Conservation (phyloP, 2,888 invertebrate genomes). For the Sinopyrophorus schimmeli region DNA sequence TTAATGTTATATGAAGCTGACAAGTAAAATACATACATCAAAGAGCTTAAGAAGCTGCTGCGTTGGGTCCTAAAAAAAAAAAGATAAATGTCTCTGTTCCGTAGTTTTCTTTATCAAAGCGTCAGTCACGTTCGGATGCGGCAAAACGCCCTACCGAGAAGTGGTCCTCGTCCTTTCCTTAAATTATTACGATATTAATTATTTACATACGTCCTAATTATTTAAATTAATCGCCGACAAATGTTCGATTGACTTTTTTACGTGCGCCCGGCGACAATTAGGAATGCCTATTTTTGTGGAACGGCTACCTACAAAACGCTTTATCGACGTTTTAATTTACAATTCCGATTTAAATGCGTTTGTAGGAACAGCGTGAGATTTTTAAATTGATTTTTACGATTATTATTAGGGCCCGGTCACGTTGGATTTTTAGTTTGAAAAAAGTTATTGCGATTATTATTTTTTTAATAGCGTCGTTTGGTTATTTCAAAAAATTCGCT, state of each 20-base stretch:
- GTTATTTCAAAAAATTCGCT: too few species aligned
- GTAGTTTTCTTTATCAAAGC: conserved; percentile 31
- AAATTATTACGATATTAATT: conserved; percentile 18
- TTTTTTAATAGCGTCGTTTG: too few species aligned
- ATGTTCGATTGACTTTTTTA: conserved; percentile 19
- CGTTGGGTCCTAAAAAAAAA: conserved; percentile 23
- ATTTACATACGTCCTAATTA: conserved; percentile 15
- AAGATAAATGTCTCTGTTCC: conserved; percentile 33
- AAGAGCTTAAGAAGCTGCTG: conserved; percentile 20
- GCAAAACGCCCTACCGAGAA: conserved; percentile 35
- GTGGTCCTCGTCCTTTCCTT: conserved; percentile 30
- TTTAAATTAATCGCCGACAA: conserved; percentile 17
- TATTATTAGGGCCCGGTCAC: too few species aligned
- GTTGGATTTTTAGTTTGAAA: too few species aligned
- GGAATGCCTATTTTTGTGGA: conserved; percentile 15
- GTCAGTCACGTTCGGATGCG: conserved; percentile 35
- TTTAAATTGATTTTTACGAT: conserved; percentile 32
- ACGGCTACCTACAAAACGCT: conserved; percentile 27
- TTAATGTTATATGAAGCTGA: conserved; percentile 33
- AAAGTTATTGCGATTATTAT: too few species aligned
- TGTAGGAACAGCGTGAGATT: conserved; percentile 31
- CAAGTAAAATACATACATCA: conserved; percentile 29
- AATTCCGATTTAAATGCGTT: too few species aligned
- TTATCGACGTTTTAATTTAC: conserved; percentile 29
- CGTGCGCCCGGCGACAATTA: conserved; percentile 13